Conservation (phyloP, 2,888 invertebrate species). For the Tenthredo scrophulariae region DNA sequence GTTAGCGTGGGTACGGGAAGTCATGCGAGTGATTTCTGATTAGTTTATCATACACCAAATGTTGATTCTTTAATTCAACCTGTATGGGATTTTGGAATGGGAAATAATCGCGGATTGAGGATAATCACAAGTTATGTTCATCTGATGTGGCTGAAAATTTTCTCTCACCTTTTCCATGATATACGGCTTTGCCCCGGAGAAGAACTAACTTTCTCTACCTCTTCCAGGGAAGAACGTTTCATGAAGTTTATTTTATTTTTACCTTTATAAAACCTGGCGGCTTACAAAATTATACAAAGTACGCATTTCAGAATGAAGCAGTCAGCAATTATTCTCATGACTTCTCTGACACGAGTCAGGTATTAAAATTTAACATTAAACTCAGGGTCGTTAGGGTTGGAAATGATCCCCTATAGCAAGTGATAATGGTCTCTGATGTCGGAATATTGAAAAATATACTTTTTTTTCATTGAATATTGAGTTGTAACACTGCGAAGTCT, state of each 20-base stretch:
- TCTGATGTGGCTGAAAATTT: not conserved
- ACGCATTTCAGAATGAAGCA: no score
- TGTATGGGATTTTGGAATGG: not conserved
- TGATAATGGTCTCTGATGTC: not conserved
- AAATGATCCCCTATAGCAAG: not conserved
- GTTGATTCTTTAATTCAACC: not conserved
- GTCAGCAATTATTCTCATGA: not conserved
- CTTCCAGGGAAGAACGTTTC: not conserved
- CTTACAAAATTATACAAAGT: no score
- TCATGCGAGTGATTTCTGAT: not conserved
- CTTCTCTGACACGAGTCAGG: not conserved
- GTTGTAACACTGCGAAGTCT: not conserved
- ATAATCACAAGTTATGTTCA: not conserved
- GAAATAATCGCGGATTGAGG: not conserved
- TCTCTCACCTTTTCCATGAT: no score
- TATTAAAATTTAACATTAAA: not conserved
- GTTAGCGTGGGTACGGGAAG: not conserved
- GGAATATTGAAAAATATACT: not conserved
- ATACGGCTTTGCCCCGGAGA: not conserved
- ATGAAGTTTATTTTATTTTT: not conserved
- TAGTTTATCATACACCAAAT: not conserved
- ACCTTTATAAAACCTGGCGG: no score
- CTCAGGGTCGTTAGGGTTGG: not conserved
- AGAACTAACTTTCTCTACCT: not conserved
- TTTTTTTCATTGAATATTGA: not conserved